A percentile compares a stretch with the other conserved stretches of the same genome.
Evolutionary conservation across 2,888 invertebrate genomes (phyloP).

Genomic region (Mythimna albipuncta): DNA sequence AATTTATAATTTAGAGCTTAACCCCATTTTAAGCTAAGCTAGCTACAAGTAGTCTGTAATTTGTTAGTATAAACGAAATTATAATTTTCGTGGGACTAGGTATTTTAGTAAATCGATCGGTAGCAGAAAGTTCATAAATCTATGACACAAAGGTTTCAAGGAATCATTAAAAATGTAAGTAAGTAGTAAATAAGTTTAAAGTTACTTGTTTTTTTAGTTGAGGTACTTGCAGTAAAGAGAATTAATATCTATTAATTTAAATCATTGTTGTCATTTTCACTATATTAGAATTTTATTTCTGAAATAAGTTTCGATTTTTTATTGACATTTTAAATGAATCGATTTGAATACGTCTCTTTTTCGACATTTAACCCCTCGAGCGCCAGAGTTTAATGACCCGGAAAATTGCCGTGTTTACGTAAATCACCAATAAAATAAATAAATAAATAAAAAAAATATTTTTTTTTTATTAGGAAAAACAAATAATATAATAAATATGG

Average conservation of each 20-base stretch:
- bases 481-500: too few species aligned
- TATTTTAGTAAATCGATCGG: not conserved
- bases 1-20: too few species aligned
- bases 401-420: too few species aligned
- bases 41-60: too few species aligned
- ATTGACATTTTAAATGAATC: not conserved
- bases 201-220: not conserved
- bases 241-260: not conserved
- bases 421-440: too few species aligned
- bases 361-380: too few species aligned
- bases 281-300: not conserved
- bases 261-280: slow-evolving; percentile 13
- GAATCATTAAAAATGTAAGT: not conserved
- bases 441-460: too few species aligned
- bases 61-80: not conserved
- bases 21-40: too few species aligned
- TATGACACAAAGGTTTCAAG: not conserved
- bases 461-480: too few species aligned
- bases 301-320: too few species aligned
- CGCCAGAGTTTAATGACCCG: too few species aligned
- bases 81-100: not conserved
- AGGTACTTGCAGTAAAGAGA: not conserved
- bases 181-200: too few species aligned
- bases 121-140: not conserved
- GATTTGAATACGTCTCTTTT: not conserved